Conservation (phyloP, 2,888 invertebrate species). For the Argyresthia albistria region DNA sequence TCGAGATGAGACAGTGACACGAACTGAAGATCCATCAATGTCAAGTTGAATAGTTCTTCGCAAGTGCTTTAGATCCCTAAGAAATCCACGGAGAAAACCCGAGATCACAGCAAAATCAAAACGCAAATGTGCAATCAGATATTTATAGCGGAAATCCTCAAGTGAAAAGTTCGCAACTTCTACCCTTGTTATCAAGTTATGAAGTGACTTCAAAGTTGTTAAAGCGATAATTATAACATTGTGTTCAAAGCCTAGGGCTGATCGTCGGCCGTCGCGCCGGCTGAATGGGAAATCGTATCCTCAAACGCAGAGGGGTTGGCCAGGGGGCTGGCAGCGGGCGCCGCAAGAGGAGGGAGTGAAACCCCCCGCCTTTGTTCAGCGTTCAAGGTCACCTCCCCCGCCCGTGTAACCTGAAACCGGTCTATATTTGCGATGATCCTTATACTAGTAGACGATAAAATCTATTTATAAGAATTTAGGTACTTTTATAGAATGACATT, state of each 20-base stretch:
- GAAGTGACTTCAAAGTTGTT: not conserved
- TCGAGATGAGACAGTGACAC: too few relatives aligned
- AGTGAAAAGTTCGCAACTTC: too few relatives aligned
- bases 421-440: constrained; percentile 15
- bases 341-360: constrained; percentile 16
- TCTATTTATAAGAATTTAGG: not conserved
- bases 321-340: constrained; percentile 12
- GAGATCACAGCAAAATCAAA: too few relatives aligned
- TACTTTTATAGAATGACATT: too few relatives aligned
- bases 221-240: not conserved
- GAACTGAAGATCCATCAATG: too few relatives aligned
- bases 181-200: too few relatives aligned
- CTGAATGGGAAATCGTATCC: constrained; percentile 5
- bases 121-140: too few relatives aligned
- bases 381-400: constrained; percentile 31
- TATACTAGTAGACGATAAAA: not conserved
- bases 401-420: not conserved
- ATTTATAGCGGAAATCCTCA: too few relatives aligned
- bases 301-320: constrained; percentile 4
- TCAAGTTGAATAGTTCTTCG: too few relatives aligned
- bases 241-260: not conserved
- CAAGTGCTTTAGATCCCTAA: too few relatives aligned
- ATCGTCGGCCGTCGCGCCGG: not conserved
- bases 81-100: too few relatives aligned
- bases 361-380: constrained; percentile 34